Conservation (phyloP, 2,888 invertebrate genomes). For the Pocota personata region DNA sequence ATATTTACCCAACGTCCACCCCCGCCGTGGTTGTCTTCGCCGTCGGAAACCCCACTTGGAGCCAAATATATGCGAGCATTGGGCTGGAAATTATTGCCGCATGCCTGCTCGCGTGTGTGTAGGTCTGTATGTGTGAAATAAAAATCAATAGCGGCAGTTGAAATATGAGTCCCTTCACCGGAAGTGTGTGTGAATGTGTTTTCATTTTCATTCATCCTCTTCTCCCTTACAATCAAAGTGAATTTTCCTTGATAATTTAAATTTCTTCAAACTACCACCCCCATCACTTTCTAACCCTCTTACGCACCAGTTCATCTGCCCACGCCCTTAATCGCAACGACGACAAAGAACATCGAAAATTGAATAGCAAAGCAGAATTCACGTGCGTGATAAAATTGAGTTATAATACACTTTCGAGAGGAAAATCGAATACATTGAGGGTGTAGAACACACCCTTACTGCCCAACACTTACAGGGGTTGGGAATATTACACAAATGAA, state of each 20-base stretch:
- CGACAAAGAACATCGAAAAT: conserved; percentile 25
- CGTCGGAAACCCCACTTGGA: conserved; percentile 29
- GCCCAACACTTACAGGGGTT: not conserved
- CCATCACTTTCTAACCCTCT: not conserved
- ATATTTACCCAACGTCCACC: conserved; percentile 24
- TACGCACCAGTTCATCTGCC: conserved; percentile 21
- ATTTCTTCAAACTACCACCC: conserved; percentile 4
- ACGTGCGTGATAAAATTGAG: conserved; percentile 57
- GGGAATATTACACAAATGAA: not conserved
- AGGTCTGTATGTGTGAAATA: not conserved
- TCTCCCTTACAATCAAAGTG: conserved; percentile 24
- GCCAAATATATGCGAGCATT: conserved; percentile 12
- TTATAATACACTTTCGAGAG: conserved; percentile 49
- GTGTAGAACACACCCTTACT: not conserved
- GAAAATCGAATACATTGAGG: conserved; percentile 49
- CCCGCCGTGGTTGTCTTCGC: not conserved
- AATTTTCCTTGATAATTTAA: conserved; percentile 29
- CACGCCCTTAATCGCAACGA: conserved; percentile 29
- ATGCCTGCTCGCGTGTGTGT: conserved; percentile 7
- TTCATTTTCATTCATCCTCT: not conserved
- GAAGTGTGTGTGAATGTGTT: conserved; percentile 27
- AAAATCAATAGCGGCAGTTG: conserved; percentile 61
- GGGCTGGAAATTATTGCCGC: conserved; percentile 48
- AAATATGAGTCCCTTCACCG: conserved; percentile 43
- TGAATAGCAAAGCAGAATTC: conserved; percentile 49